These are phyloP conservation scores for Platerodrilus igneus DNA, from an alignment of 2,888 invertebrate genomes.

Conservation along the genomic window DNA sequence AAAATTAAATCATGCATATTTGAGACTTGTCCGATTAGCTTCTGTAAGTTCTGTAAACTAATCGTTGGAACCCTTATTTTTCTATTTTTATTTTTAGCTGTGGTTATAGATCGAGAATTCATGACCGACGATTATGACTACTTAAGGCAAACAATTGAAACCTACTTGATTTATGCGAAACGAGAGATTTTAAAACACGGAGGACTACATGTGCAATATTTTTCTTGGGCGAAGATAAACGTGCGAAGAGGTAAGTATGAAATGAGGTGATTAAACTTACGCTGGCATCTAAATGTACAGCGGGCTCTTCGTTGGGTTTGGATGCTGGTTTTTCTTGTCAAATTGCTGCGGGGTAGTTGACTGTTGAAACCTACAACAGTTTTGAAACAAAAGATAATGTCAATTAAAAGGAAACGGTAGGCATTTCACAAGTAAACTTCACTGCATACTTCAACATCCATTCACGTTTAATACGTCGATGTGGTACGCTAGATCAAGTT, in stretches of 20 bases:
- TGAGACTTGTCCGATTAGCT: not conserved
- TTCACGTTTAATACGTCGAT: too few relatives aligned
- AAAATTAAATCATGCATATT: not conserved
- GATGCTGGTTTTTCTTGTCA: too few relatives aligned
- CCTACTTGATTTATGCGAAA: slow-evolving; percentile 48
- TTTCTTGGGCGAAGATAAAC: slow-evolving; percentile 63
- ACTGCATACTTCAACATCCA: too few relatives aligned
- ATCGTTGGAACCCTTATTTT: slow-evolving; percentile 1
- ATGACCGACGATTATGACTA: slow-evolving; percentile 58
- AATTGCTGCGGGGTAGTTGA: too few relatives aligned
- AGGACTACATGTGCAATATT: slow-evolving; percentile 65
- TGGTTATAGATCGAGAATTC: slow-evolving; percentile 66
- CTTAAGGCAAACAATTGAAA: slow-evolving; percentile 60
- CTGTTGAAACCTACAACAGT: too few relatives aligned
- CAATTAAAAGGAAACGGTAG: too few relatives aligned
- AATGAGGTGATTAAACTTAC: not conserved
- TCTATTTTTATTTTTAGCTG: slow-evolving; percentile 50
- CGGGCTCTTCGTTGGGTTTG: too few relatives aligned
- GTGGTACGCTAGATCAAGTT: too few relatives aligned
- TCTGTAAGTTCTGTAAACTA: not conserved
- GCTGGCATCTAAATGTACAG: too few relatives aligned
- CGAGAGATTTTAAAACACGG: slow-evolving; percentile 63
- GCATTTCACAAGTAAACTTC: too few relatives aligned
- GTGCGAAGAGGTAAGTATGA: slow-evolving; percentile 61
- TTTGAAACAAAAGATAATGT: too few relatives aligned